Conservation (phyloP, 1,140 invertebrate genomes). For the Patella vulgata region DNA sequence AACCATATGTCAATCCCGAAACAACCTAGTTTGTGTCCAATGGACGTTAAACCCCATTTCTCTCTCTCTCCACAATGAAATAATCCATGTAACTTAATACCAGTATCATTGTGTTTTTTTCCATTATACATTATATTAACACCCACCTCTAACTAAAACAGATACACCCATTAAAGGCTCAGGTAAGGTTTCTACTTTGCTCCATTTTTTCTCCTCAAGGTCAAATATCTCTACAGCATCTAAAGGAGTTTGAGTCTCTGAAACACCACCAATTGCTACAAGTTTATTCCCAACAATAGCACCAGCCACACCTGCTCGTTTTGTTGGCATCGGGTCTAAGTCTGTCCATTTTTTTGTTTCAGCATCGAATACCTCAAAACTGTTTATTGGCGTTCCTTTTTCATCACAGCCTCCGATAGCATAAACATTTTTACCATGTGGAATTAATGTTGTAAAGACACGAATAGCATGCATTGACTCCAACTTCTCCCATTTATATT, state of each 20-base stretch:
- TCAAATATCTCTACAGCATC: constrained; percentile 60
- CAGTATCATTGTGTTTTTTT: too few relatives aligned
- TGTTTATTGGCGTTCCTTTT: constrained; percentile 53
- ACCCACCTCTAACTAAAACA: constrained; percentile 53
- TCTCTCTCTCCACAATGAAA: too few relatives aligned
- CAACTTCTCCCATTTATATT: constrained; percentile 34
- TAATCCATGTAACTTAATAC: too few relatives aligned
- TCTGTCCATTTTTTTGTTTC: constrained; percentile 55
- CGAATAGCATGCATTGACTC: constrained; percentile 54
- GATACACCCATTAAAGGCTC: constrained; percentile 55
- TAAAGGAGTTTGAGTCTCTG: constrained; percentile 54
- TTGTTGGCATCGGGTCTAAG: constrained; percentile 55
- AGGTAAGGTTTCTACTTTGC: constrained; percentile 37
- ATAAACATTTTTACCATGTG: constrained; percentile 50
- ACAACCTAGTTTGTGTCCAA: too few relatives aligned
- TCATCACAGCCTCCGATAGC: constrained; percentile 64
- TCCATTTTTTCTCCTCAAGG: constrained; percentile 56
- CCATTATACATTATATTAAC: too few relatives aligned
- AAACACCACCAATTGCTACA: constrained; percentile 58
- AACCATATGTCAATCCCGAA: too few relatives aligned
- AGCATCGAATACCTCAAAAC: constrained; percentile 55
- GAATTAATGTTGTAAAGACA: constrained; percentile 56
- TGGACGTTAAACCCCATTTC: too few relatives aligned
- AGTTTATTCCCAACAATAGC: constrained; percentile 56
- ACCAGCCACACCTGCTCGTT: constrained; percentile 56